Conservation (phyloP, 2,888 invertebrate species). For the Heliconius cydno region DNA sequence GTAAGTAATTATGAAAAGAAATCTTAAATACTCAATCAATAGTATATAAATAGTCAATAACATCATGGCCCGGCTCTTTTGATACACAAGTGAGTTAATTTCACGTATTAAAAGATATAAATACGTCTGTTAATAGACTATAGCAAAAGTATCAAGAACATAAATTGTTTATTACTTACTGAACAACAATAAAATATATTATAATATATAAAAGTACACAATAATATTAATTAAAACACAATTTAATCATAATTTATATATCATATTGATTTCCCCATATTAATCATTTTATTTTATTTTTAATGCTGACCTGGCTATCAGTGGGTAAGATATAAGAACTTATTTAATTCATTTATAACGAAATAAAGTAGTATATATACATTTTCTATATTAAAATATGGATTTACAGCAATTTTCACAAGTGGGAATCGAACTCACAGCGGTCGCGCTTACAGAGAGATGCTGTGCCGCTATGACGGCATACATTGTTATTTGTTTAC, state of each 20-base stretch:
- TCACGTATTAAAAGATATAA: no score
- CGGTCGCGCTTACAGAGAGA: no score
- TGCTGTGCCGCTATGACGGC: no score
- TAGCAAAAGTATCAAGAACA: no score
- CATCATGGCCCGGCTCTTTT: background rate
- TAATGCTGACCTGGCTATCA: constrained; percentile 66
- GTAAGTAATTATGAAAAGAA: background rate
- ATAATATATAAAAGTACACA: background rate
- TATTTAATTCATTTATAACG: constrained; percentile 13
- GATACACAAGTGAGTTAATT: no score
- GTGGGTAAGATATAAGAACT: constrained; percentile 64
- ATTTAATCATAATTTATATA: background rate
- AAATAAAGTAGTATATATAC: background rate
- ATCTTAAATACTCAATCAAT: background rate
- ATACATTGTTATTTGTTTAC: no score
- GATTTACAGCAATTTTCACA: no score
- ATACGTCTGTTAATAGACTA: no score
- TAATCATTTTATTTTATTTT: constrained; percentile 54
- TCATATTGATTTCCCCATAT: constrained; percentile 45
- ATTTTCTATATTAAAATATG: no score
- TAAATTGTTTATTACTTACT: background rate
- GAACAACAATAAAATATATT: background rate
- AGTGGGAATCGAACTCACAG: no score
- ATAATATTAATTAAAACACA: background rate
- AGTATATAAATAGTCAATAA: no score